Percentiles rank a stretch among this genome's conserved stretches.
Evolutionary conservation across 2,113 vertebrate species (phyloP).

Genomic region (pig (Sus scrofa)): DNA sequence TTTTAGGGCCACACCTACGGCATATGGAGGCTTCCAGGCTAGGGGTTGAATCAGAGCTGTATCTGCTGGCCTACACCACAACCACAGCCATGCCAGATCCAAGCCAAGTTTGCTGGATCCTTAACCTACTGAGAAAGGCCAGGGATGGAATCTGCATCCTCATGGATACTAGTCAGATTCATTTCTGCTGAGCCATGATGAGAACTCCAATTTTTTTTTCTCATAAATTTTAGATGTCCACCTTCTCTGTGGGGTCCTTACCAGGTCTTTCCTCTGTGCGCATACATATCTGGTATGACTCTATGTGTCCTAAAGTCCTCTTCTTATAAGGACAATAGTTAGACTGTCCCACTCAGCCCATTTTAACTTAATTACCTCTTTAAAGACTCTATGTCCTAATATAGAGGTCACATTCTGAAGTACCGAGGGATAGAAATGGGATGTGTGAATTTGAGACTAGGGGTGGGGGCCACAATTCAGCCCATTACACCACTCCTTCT

Average conservation of each 20-base stretch:
- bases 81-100: no score
- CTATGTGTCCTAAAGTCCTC: not conserved
- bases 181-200: no score
- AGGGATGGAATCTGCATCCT: no score
- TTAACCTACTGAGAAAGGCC: no score
- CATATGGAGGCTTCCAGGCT: no score
- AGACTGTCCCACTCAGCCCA: not conserved
- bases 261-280: not conserved
- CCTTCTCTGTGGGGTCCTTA: not conserved
- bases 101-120: no score
- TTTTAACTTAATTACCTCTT: not conserved
- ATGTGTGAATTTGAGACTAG: not conserved
- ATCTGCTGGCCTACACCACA: no score
- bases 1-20: no score
- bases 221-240: not conserved
- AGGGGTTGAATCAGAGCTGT: no score
- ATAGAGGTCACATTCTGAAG: not conserved
- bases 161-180: no score
- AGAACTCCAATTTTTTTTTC: no score
- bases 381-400: not conserved
- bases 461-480: rapidly evolving
- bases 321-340: not conserved
- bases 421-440: not conserved
- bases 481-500: not conserved
- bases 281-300: not conserved